A percentile compares a stretch with the other conserved stretches of the same genome.
phyloP scores from a whole-genome alignment of 2,888 invertebrate genomes.

The Synergus japonicus region DNA sequence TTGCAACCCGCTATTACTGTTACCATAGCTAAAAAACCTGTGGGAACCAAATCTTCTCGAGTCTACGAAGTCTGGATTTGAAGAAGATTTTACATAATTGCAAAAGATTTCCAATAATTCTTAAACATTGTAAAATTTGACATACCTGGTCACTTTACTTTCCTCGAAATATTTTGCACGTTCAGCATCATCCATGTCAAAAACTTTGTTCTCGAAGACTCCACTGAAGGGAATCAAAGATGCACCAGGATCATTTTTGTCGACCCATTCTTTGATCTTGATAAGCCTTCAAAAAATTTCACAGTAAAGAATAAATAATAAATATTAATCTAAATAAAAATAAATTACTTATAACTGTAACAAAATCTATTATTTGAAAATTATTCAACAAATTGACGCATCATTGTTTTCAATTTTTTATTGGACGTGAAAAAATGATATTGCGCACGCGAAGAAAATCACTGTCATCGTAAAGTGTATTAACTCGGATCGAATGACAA shows the following conservation, averaged over 20 bases:
- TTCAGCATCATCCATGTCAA: conserved; percentile 91
- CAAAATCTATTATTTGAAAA: not conserved
- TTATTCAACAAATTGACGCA: conserved; percentile 1
- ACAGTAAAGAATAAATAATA: not conserved
- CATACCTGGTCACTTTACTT: conserved; percentile 87
- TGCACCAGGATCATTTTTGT: conserved; percentile 96
- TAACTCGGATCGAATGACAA: conserved; percentile 25
- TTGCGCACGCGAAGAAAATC: conserved; percentile 9
- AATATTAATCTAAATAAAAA: not conserved
- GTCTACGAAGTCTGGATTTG: not conserved
- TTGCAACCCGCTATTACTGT: conserved; percentile 67
- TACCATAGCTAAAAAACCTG: conserved; percentile 59
- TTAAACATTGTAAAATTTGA: not conserved
- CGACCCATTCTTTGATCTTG: conserved; percentile 99
- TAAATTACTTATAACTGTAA: not conserved
- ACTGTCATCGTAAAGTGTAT: not conserved
- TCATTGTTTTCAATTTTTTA: conserved; percentile 20
- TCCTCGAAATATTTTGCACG: conserved; percentile 90
- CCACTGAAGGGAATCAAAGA: conserved; percentile 98
- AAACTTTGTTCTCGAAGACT: conserved; percentile 89
- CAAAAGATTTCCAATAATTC: not conserved
- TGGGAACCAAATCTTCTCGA: conserved; percentile 57
- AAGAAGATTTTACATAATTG: not conserved
- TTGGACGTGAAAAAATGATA: not conserved
- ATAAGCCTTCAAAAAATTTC: conserved; percentile 82